phyloP scores from a whole-genome alignment of 2,113 vertebrate species.

The Odocoileus virginianus region DNA sequence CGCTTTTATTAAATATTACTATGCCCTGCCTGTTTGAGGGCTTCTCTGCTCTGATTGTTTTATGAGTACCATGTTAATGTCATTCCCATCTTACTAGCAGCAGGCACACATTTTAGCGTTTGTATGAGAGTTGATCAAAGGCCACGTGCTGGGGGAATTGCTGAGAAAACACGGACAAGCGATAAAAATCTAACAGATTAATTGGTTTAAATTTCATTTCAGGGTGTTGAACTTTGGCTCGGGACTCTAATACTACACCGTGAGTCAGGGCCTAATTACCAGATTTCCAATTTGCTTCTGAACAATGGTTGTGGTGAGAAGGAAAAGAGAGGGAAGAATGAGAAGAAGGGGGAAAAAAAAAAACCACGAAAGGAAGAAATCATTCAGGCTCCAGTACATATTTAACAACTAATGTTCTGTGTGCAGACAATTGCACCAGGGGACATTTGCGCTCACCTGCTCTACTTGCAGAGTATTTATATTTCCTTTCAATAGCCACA shows the following conservation, averaged over 20 bases:
- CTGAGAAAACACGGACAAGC: slow-evolving; percentile 95
- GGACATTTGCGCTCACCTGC: slow-evolving; percentile 50
- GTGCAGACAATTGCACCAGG: slow-evolving; percentile 39
- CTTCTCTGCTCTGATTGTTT: slow-evolving; percentile 94
- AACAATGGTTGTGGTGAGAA: slow-evolving; percentile 77
- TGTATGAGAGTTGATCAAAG: slow-evolving; percentile 95
- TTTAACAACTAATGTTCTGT: slow-evolving; percentile 70
- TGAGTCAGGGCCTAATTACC: slow-evolving; percentile 87
- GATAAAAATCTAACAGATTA: slow-evolving; percentile 96
- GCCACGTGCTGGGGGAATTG: slow-evolving; percentile 95
- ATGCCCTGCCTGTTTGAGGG: slow-evolving; percentile 92
- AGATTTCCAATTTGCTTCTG: slow-evolving; percentile 85
- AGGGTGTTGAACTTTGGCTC: slow-evolving; percentile 89
- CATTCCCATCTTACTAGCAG: slow-evolving; percentile 92
- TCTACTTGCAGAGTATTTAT: slow-evolving; percentile 28
- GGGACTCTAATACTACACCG: slow-evolving; percentile 81
- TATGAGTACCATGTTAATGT: slow-evolving; percentile 99
- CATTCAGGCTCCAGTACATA: slow-evolving; percentile 36
- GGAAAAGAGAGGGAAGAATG: slow-evolving; percentile 54
- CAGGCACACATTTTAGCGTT: slow-evolving; percentile 89
- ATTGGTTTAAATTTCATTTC: slow-evolving; percentile 96
- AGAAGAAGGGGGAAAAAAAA: neutral
- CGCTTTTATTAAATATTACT: slow-evolving; percentile 99
- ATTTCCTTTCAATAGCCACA: slow-evolving; percentile 45
- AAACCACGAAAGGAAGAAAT: neutral